A percentile compares a stretch with the other conserved stretches of the same genome.
Evolutionary conservation across 2,888 invertebrate genomes (phyloP).

Genomic region (Hydropsyche betteni): DNA sequence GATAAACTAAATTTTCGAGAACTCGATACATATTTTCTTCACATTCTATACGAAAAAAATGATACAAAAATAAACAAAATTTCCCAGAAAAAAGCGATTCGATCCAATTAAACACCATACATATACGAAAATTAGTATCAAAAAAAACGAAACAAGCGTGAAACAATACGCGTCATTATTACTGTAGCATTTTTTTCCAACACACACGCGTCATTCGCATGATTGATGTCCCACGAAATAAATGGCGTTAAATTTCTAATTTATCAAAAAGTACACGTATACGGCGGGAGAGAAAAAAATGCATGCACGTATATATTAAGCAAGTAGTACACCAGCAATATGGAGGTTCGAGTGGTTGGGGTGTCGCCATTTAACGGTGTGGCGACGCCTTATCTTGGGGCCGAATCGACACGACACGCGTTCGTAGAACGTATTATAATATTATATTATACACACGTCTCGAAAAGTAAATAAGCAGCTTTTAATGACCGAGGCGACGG

Average conservation of each 20-base stretch:
- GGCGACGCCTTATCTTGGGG: slow-evolving; percentile 43
- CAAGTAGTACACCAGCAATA: not conserved
- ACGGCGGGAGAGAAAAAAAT: not conserved
- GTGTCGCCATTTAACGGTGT: slow-evolving; percentile 43
- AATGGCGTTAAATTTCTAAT: slow-evolving; percentile 49
- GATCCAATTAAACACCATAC: too few species aligned
- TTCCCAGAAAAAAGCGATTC: too few species aligned
- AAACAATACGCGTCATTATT: slow-evolving; percentile 29
- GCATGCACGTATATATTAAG: not conserved
- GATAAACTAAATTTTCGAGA: too few species aligned
- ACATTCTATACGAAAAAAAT: too few species aligned
- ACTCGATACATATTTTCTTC: too few species aligned
- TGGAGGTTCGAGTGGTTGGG: not conserved
- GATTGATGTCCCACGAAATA: slow-evolving; percentile 47
- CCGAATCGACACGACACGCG: slow-evolving; percentile 49
- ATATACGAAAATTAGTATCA: too few species aligned
- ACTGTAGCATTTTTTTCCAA: slow-evolving; percentile 19
- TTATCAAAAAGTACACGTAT: slow-evolving; percentile 40
- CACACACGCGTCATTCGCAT: slow-evolving; percentile 31
- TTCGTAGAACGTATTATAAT: slow-evolving; percentile 40
- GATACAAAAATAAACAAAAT: too few species aligned
- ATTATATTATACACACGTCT: too few species aligned
- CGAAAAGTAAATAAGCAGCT: slow-evolving; percentile 46
- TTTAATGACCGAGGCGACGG: slow-evolving; percentile 44
- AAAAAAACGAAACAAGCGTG: slow-evolving; percentile 24